Conservation (phyloP, 1,140 invertebrate genomes). For the Ostrea edulis region DNA sequence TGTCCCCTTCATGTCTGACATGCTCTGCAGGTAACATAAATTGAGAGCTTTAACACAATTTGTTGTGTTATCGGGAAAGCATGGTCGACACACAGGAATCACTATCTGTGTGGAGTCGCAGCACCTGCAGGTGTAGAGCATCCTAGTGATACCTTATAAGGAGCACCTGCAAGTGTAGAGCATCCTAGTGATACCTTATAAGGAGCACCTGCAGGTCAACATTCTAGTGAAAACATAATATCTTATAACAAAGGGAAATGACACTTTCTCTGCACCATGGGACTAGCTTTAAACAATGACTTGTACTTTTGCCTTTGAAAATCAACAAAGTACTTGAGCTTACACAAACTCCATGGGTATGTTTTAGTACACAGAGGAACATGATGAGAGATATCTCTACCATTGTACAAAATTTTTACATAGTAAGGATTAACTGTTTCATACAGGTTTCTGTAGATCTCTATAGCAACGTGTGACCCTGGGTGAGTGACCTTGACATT, state of each 20-base stretch:
- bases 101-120: too few relatives aligned
- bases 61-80: too few relatives aligned
- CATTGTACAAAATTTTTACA: slow-evolving; percentile 23
- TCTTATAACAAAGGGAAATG: slow-evolving; percentile 1
- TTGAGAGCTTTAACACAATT: too few relatives aligned
- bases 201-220: too few relatives aligned
- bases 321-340: slow-evolving; percentile 35
- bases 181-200: too few relatives aligned
- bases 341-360: slow-evolving; percentile 10
- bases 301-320: slow-evolving; percentile 24
- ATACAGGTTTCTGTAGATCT: neutral
- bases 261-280: neutral
- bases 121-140: too few relatives aligned
- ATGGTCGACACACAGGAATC: too few relatives aligned
- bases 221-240: too few relatives aligned
- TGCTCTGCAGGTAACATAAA: too few relatives aligned
- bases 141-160: too few relatives aligned
- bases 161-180: too few relatives aligned
- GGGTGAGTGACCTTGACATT: slow-evolving; percentile 26
- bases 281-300: slow-evolving; percentile 4
- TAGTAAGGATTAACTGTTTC: slow-evolving; percentile 13
- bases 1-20: too few relatives aligned
- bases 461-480: slow-evolving; percentile 6
- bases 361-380: slow-evolving; percentile 2
- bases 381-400: slow-evolving; percentile 9